Evolutionary conservation across 2,113 vertebrate species (phyloP).

Genomic region (Mandrillus leucophaeus): DNA sequence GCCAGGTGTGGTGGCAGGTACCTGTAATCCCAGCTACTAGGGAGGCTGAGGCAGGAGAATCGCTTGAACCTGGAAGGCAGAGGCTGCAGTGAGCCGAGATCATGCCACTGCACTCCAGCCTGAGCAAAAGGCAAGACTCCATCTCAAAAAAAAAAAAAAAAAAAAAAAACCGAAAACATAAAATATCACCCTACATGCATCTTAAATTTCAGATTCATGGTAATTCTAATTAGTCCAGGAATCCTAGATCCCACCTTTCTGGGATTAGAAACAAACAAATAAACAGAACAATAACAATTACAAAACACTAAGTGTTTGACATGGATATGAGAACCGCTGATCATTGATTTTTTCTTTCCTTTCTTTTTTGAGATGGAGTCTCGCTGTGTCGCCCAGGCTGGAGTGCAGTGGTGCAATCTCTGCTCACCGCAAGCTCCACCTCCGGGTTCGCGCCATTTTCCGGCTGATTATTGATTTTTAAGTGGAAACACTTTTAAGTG

Average conservation of each 20-base stretch:
- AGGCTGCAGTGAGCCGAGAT: too few species aligned
- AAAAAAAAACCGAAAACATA: background rate
- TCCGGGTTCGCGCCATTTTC: too few species aligned
- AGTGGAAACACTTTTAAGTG: constrained; percentile 14
- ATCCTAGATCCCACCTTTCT: background rate
- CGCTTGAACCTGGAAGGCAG: too few species aligned
- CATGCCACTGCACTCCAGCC: too few species aligned
- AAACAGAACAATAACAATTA: background rate
- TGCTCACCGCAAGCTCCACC: too few species aligned
- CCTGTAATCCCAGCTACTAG: too few species aligned
- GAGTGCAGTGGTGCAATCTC: too few species aligned
- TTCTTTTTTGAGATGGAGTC: background rate
- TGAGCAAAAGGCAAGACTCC: too few species aligned
- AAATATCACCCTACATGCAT: background rate
- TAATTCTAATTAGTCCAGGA: background rate
- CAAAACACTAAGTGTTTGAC: background rate
- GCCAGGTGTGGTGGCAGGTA: too few species aligned
- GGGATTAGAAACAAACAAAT: background rate
- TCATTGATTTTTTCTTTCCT: background rate
- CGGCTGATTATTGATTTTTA: background rate
- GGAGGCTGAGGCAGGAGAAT: too few species aligned
- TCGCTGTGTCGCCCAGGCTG: too few species aligned
- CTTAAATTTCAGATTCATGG: background rate
- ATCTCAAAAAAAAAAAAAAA: too few species aligned
- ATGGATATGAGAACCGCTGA: background rate